Percentiles rank a stretch among this genome's conserved stretches.
phyloP scores from a whole-genome alignment of 2,113 vertebrate genomes.

The Leucoraja erinaceus region DNA sequence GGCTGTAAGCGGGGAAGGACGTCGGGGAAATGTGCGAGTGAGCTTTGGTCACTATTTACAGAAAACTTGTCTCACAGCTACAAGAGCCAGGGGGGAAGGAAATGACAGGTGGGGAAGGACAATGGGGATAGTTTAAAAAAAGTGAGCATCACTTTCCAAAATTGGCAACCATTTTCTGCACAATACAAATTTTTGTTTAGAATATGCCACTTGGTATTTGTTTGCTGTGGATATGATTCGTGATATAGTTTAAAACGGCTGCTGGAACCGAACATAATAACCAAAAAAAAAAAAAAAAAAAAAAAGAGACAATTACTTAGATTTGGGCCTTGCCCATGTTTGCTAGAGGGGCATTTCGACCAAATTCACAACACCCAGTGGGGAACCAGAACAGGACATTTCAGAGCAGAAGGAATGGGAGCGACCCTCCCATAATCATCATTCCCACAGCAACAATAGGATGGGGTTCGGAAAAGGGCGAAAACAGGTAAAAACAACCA shows the following conservation, averaged over 20 bases:
- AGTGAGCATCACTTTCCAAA: conserved; percentile 54
- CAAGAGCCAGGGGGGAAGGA: conserved; percentile 54
- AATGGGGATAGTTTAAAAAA: not conserved
- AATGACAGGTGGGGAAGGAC: not conserved
- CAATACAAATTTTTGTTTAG: conserved; percentile 43
- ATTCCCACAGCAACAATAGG: conserved; percentile 21
- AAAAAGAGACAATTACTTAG: conserved; percentile 61
- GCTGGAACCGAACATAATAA: conserved; percentile 48
- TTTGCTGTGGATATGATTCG: conserved; percentile 42
- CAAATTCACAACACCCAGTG: conserved; percentile 47
- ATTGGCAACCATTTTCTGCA: conserved; percentile 65
- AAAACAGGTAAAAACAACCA: conserved; percentile 79
- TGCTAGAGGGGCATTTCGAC: conserved; percentile 49
- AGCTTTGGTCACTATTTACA: conserved; percentile 89
- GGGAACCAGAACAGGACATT: not conserved
- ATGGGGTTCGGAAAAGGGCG: conserved; percentile 58
- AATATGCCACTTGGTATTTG: conserved; percentile 40
- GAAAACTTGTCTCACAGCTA: conserved; percentile 70
- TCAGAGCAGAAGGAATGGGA: not conserved
- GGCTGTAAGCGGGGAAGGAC: conserved; percentile 40
- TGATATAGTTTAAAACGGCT: conserved; percentile 54
- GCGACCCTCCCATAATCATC: conserved; percentile 41
- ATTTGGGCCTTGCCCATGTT: conserved; percentile 50
- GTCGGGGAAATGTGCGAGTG: conserved; percentile 58
- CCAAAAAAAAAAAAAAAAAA: conserved; percentile 40